A percentile compares a stretch with the other conserved stretches of the same genome.
These are phyloP conservation scores for Lytechinus pictus DNA, from an alignment of 35 echinoderm and acorn worm species.

Conservation along the genomic window DNA sequence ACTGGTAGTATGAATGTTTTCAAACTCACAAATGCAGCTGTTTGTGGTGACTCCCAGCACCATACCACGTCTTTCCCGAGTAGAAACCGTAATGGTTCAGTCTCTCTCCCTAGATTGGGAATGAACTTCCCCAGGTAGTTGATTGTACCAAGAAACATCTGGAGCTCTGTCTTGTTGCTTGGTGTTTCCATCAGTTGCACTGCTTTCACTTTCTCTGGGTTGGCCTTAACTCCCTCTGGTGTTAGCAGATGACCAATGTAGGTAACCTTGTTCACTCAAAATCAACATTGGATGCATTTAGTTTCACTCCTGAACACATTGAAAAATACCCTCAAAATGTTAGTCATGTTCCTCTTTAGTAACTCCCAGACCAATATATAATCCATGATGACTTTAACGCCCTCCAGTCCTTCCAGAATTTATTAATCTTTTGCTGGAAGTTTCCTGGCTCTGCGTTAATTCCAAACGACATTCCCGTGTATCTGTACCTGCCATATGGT, in stretches of 20 bases:
- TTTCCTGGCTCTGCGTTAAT: no score
- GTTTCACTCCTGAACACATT: no score
- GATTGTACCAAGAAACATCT: neutral
- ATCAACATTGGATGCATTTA: neutral
- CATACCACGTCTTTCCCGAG: conserved; percentile 59
- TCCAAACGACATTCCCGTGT: no score
- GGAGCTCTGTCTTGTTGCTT: neutral
- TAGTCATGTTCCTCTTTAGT: no score
- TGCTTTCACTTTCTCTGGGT: conserved; percentile 15
- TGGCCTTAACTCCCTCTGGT: conserved; percentile 63
- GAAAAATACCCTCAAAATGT: no score
- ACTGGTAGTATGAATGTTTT: conserved; percentile 51
- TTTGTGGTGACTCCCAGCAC: conserved; percentile 47
- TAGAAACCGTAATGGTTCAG: conserved; percentile 66
- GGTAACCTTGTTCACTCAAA: conserved; percentile 36
- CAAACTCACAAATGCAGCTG: conserved; percentile 38
- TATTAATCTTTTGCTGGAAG: no score
- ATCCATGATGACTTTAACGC: no score
- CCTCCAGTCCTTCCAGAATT: no score
- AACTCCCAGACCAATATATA: no score
- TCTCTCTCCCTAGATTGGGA: conserved; percentile 64
- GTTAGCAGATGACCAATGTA: conserved; percentile 38
- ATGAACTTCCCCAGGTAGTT: conserved; percentile 51
- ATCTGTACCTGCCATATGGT: no score
- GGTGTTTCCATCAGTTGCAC: neutral